These are phyloP conservation scores for Agelaius phoeniceus DNA, from an alignment of 2,113 vertebrate genomes.

Conservation along the genomic window DNA sequence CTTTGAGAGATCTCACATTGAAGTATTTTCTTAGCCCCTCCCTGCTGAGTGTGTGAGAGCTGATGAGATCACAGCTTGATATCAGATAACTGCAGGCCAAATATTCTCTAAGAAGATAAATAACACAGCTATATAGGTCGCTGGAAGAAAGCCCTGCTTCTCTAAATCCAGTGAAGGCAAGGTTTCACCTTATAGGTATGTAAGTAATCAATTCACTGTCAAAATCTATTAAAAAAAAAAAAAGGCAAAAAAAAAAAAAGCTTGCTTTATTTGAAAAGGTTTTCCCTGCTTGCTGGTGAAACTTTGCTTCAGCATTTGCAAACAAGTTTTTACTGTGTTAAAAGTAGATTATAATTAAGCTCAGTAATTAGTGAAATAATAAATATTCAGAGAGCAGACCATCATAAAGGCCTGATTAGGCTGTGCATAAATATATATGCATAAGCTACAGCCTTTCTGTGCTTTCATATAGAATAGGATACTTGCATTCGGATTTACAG, in stretches of 20 bases:
- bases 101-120: constrained; percentile 59
- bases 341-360: constrained; percentile 62
- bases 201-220: constrained; percentile 15
- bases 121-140: constrained; percentile 9
- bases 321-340: constrained; percentile 28
- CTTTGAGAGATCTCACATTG: constrained; percentile 36
- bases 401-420: constrained; percentile 32
- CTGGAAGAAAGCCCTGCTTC: background rate
- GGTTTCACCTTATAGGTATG: constrained; percentile 21
- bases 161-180: background rate
- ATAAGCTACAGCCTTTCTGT: background rate
- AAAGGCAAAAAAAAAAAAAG: too few species aligned
- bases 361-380: constrained; percentile 64
- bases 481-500: background rate
- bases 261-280: constrained; percentile 28
- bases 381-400: constrained; percentile 59
- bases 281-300: background rate
- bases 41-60: constrained; percentile 57
- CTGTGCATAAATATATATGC: constrained; percentile 16
- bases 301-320: constrained; percentile 37
- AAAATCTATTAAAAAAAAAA: background rate
- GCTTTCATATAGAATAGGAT: background rate
- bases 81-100: constrained; percentile 57
- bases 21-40: constrained; percentile 60
- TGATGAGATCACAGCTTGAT: constrained; percentile 67